Conservation (phyloP, 1,140 invertebrate species). For the Drosophila santomea region DNA sequence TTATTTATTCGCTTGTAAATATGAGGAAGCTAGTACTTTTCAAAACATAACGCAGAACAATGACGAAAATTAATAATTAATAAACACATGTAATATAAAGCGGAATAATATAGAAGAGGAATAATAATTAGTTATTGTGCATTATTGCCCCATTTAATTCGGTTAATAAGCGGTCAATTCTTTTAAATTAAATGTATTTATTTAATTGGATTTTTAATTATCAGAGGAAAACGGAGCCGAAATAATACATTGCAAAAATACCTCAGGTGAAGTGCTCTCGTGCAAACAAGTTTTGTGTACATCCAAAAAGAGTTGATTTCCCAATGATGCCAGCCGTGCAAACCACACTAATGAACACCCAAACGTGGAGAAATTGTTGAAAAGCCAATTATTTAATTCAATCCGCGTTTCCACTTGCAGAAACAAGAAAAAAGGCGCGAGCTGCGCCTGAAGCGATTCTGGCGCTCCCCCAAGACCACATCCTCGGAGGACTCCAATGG, state of each 20-base stretch:
- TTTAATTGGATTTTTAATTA: not conserved
- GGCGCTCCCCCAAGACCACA: constrained; percentile 85
- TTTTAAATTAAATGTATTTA: not conserved
- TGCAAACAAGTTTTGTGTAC: not conserved
- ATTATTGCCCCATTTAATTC: not conserved
- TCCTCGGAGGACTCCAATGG: constrained; percentile 84
- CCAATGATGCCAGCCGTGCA: not conserved
- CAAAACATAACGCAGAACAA: not conserved
- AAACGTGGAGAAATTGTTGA: not conserved
- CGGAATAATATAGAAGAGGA: not conserved
- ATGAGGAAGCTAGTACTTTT: not conserved
- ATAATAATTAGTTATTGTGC: too few species aligned
- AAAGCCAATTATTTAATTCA: constrained; percentile 38
- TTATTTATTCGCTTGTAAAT: not conserved
- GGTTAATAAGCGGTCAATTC: not conserved
- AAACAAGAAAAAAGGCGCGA: constrained; percentile 86
- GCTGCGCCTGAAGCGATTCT: constrained; percentile 85
- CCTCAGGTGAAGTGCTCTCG: not conserved
- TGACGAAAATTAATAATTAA: not conserved
- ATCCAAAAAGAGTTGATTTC: not conserved
- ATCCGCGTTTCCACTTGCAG: constrained; percentile 51
- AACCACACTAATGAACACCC: constrained; percentile 5
- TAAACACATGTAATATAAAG: not conserved
- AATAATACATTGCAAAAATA: not conserved
- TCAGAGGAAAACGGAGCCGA: too few species aligned